Evolutionary conservation across 92 coral and sea anemone species (phyloP).

Genomic region (Metridium senile): DNA sequence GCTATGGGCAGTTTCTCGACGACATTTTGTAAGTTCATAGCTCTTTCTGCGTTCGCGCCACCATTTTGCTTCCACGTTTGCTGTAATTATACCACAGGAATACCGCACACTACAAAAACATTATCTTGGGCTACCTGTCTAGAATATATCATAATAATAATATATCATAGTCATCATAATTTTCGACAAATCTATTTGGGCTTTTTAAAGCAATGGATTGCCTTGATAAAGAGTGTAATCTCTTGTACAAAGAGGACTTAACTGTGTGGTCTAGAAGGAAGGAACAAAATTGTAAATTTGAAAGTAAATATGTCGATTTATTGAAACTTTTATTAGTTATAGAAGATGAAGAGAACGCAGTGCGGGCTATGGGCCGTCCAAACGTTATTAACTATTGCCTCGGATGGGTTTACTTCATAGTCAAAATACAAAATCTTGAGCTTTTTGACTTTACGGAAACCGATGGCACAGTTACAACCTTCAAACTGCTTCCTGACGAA

Average conservation of each 20-base stretch:
- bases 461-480: background rate
- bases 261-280: background rate
- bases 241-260: background rate
- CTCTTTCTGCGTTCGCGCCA: background rate
- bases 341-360: background rate
- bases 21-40: background rate
- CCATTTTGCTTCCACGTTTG: background rate
- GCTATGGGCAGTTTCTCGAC: constrained; percentile 16
- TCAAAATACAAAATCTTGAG: background rate
- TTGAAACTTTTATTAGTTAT: background rate
- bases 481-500: background rate
- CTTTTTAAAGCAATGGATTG: background rate
- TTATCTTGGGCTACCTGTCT: background rate
- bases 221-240: background rate
- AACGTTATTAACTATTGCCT: background rate
- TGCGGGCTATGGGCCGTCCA: background rate
- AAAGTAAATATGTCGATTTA: background rate
- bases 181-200: no score
- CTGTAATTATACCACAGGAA: background rate
- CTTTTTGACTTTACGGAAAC: background rate
- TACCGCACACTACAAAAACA: background rate
- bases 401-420: background rate
- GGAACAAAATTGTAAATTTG: background rate
- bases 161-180: no score
- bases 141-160: no score